Evolutionary conservation across 2,888 invertebrate species (phyloP), one percentile per base, ranked within the genome.

Genomic region (Cetonia aurata): DNA sequence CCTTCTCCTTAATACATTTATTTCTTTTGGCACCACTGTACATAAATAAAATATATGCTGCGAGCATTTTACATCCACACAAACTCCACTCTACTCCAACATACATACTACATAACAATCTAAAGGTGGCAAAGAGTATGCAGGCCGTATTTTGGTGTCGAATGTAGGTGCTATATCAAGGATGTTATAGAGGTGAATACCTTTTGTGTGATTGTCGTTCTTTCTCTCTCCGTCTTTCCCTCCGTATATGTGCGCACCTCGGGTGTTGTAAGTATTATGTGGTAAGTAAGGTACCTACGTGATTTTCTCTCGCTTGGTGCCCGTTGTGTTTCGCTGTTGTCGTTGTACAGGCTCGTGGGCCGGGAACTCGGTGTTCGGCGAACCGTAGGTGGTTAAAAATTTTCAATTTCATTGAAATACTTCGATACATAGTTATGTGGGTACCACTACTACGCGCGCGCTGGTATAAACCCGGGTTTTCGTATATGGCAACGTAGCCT

Each of bases 151-250:
- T 74, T 74, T 71, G 74, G 79, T 78, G 77, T 77, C 77, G 78
- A 79, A 80, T 79, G 80, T 80, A 79, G 80, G 80, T 80, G 79
- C 79, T 75, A 78, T 77, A 79, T 78, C 80, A 79, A 79, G 79
- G 78, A 78, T 79, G 78, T 79, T 76, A 72, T 25, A 25, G 77
- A 79, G 79, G 78, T 79, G 79, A 79, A 79, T 79, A 79, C 76
- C 78, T 78, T 72, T 75, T 76, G 71, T 76, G 73, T 59, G 59
- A 59, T 19, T 62, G 62, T n/a, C 13, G 60, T 60, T 25, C 25
- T 25, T 25, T 25, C 25, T 25, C 25, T 25, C 25, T 25, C 25
- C 3, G 1, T 25, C 25, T 25, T 25, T 25, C 25, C 25, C 25
- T 25, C 25, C 25, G 48, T 62, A n/a, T 60, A n/a, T 46, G 46